These are phyloP conservation scores for Synergus gifuensis DNA, from an alignment of 2,888 invertebrate genomes.

Conservation along the genomic window DNA sequence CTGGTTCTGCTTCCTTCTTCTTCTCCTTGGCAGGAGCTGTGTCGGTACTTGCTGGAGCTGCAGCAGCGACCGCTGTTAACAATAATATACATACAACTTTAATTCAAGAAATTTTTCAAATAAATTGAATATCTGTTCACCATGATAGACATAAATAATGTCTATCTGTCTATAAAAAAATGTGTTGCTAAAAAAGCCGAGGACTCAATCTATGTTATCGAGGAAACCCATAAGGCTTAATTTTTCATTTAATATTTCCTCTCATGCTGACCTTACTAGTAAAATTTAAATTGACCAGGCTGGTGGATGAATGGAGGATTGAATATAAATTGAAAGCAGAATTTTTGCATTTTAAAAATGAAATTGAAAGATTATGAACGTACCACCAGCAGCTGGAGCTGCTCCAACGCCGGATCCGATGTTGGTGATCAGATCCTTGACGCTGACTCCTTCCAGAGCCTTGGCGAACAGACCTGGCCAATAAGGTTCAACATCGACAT, in stretches of 20 bases:
- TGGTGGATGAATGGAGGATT: conserved; percentile 72
- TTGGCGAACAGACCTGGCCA: conserved; percentile 99
- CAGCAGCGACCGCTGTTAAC: conserved; percentile 58
- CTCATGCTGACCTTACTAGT: conserved; percentile 69
- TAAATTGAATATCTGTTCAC: background rate
- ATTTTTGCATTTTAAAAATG: background rate
- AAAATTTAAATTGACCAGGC: conserved; percentile 54
- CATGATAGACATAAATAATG: background rate
- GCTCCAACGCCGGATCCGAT: conserved; percentile 94
- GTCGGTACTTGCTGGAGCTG: conserved; percentile 83
- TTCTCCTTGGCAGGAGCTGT: conserved; percentile 83
- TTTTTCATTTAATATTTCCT: conserved; percentile 66
- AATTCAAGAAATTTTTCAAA: background rate
- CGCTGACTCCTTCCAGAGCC: conserved; percentile 95
- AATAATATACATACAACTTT: background rate
- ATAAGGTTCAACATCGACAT: conserved; percentile 97
- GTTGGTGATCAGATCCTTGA: conserved; percentile 95
- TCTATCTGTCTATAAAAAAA: background rate
- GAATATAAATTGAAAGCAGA: background rate
- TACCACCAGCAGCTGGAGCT: conserved; percentile 85
- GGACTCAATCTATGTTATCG: conserved; percentile 48
- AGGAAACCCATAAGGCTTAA: conserved; percentile 58
- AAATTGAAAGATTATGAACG: background rate
- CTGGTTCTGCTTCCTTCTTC: conserved; percentile 88
- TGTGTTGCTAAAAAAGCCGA: conserved; percentile 44